phyloP scores from a whole-genome alignment of 2,888 invertebrate genomes.

The Platycheirus albimanus region DNA sequence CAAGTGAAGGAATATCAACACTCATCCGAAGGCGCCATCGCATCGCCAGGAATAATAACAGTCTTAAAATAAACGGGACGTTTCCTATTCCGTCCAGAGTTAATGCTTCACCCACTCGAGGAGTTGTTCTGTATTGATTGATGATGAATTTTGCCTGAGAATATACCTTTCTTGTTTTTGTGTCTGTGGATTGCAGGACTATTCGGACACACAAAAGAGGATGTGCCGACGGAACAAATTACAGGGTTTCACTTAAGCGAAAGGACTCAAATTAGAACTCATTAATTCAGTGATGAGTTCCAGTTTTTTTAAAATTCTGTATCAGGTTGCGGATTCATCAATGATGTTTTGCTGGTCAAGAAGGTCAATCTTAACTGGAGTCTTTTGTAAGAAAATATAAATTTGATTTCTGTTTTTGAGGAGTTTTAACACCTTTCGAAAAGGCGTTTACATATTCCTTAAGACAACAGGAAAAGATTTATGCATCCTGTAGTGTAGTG shows the following conservation, averaged over 20 bases:
- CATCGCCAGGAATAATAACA: slow-evolving; percentile 70
- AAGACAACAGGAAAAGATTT: slow-evolving; percentile 4
- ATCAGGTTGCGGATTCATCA: slow-evolving; percentile 7
- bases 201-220: slow-evolving; percentile 6
- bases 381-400: neutral
- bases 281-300: slow-evolving; percentile 63
- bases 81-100: slow-evolving; percentile 15
- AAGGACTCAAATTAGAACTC: slow-evolving; percentile 50
- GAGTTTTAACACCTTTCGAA: slow-evolving; percentile 59
- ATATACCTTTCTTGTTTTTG: slow-evolving; percentile 21
- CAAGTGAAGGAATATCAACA: slow-evolving; percentile 3
- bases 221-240: slow-evolving; percentile 48
- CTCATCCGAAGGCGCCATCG: slow-evolving; percentile 54
- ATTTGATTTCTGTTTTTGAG: slow-evolving; percentile 17
- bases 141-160: slow-evolving; percentile 49
- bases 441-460: slow-evolving; percentile 8
- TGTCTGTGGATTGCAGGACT: slow-evolving; percentile 38
- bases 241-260: slow-evolving; percentile 40
- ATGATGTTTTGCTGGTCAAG: slow-evolving; percentile 5
- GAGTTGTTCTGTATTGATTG: slow-evolving; percentile 64
- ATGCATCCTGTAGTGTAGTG: slow-evolving; percentile 38
- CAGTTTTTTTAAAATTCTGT: neutral
- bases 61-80: slow-evolving; percentile 12
- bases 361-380: slow-evolving; percentile 40
- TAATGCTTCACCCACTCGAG: slow-evolving; percentile 53